Evolutionary conservation across 2,888 invertebrate genomes (phyloP), one percentile per base, ranked within the genome.

Genomic region (Electrophaes corylata): DNA sequence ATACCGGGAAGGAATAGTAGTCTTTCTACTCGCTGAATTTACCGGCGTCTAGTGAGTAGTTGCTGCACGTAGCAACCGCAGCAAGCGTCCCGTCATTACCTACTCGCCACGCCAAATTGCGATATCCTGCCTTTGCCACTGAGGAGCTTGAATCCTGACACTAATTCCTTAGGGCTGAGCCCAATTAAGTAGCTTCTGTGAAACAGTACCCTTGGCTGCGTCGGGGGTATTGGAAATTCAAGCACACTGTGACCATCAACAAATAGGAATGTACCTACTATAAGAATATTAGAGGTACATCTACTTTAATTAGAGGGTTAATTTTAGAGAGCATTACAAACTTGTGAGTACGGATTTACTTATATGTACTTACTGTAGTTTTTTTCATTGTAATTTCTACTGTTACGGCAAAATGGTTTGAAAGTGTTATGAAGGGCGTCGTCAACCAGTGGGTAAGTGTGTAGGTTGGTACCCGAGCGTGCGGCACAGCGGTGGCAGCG

Each of bases 21-120:
- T 16, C 44, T 53, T 53, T 45, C 26, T 29, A 44, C 41, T 40
- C 26, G 16, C 18, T 60, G 60, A 60, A 56, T 51, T 18, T 8
- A 33, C 31, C 41, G 62, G 67, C 58, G 57, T 66, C 66, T 71
- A 69, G 66, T 65, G 66, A 70, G 78, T 70, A 79, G 78, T 78
- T 81, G 72, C 72, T 73, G 81, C 88, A 88, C 88, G 87, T 86
- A 80, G 66, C 64, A 60, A 60, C 73, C 83, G 73, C 75, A 72
- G 60, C n/a, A n/a, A n/a, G n/a, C 69, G 73, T 69, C 75, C 70
- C 78, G 72, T 82, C 82, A 81, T 86, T 85, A 86, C 47, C 20
- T 47, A 49, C 82, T 75, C 79, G 75, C 80, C 73, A 76, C 78
- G 82, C 83, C 86, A 88, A 88, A 87, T 86, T 88, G 83, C 86